These are phyloP conservation scores for Alentia gelatinosa DNA, from an alignment of 2,888 invertebrate genomes.

Conservation along the genomic window DNA sequence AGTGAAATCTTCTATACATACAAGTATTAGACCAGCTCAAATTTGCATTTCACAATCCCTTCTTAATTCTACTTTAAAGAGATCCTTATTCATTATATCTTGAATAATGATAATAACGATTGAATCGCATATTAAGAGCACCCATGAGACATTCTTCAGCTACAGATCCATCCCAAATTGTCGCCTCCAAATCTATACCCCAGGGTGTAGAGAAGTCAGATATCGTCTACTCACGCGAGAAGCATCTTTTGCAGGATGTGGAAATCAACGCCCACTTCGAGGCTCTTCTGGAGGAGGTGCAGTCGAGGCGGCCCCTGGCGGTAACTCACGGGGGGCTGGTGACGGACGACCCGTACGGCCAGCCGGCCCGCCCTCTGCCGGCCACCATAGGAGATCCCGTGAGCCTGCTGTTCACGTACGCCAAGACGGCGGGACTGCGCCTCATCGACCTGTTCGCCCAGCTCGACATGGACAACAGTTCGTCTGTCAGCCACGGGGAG, in stretches of 20 bases:
- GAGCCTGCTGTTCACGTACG: not conserved
- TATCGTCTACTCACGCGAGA: too few species aligned
- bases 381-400: slow-evolving; percentile 31
- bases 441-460: slow-evolving; percentile 49
- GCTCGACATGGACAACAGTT: slow-evolving; percentile 38
- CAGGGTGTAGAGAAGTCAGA: too few species aligned
- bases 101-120: too few species aligned
- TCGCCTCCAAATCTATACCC: too few species aligned
- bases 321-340: slow-evolving; percentile 14
- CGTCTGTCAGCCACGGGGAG: not conserved
- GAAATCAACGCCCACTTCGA: slow-evolving; percentile 22
- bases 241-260: slow-evolving; percentile 18
- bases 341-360: not conserved
- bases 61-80: too few species aligned
- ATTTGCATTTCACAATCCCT: too few species aligned
- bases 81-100: too few species aligned
- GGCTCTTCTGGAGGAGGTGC: not conserved
- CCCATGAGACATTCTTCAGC: too few species aligned
- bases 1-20: too few species aligned
- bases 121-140: too few species aligned
- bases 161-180: too few species aligned
- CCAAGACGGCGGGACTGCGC: not conserved
- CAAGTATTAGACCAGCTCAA: too few species aligned
- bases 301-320: not conserved
- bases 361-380: not conserved